phyloP scores from a whole-genome alignment of 2,113 vertebrate species.

The Barbus barbus region DNA sequence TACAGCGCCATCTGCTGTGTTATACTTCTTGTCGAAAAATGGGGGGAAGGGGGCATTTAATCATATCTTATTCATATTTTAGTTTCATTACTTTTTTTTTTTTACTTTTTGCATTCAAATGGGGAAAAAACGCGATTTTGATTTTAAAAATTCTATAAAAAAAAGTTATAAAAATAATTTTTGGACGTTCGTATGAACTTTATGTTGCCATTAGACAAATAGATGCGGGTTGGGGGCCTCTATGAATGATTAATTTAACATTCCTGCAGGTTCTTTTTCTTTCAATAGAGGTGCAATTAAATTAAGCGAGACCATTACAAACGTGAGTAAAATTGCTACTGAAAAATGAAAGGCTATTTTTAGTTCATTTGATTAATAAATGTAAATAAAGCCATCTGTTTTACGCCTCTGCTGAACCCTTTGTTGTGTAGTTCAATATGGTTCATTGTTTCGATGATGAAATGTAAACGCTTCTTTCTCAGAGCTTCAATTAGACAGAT shows the following conservation, averaged over 20 bases:
- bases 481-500: too few species aligned
- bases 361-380: background rate
- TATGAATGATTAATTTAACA: background rate
- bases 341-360: background rate
- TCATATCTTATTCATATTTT: too few species aligned
- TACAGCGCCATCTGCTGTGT: constrained; percentile 1
- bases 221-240: background rate
- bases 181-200: background rate
- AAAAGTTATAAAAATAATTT: too few species aligned
- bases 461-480: background rate
- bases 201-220: background rate
- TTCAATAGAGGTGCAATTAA: background rate
- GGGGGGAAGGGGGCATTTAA: too few species aligned
- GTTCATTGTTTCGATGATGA: background rate
- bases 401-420: too few species aligned
- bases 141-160: too few species aligned
- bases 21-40: background rate
- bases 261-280: background rate
- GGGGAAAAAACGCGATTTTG: too few species aligned
- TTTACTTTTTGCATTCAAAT: too few species aligned
- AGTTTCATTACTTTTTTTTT: too few species aligned
- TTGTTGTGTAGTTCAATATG: background rate
- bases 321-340: background rate
- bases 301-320: background rate
- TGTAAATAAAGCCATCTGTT: too few species aligned